Percentiles rank a stretch among this genome's conserved stretches.
These are phyloP conservation scores for Chaetodon auriga DNA, from an alignment of 2,113 vertebrate species.

Conservation along the genomic window DNA sequence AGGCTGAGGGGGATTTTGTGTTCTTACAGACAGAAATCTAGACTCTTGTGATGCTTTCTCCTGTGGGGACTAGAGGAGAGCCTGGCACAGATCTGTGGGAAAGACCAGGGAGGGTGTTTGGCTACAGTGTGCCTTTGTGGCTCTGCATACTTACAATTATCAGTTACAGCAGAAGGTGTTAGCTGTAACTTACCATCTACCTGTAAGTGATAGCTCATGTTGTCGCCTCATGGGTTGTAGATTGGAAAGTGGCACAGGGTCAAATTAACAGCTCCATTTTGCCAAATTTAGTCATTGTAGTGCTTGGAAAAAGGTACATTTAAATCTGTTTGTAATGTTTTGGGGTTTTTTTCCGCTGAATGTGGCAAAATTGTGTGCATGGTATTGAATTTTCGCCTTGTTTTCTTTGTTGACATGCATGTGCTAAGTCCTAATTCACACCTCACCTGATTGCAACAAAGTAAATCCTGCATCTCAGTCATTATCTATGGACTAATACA, in stretches of 20 bases:
- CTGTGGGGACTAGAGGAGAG: background rate
- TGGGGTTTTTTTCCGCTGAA: background rate
- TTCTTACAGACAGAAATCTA: conserved; percentile 14
- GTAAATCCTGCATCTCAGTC: no score
- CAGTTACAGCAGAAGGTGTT: conserved; percentile 8
- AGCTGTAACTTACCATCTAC: background rate
- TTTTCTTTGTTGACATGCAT: background rate
- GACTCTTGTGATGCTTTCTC: conserved; percentile 24
- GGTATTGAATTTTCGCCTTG: background rate
- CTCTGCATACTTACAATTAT: background rate
- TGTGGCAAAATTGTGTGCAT: background rate
- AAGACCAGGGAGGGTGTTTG: background rate
- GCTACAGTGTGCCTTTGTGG: background rate
- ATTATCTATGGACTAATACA: background rate
- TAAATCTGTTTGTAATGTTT: background rate
- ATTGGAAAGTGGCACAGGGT: background rate
- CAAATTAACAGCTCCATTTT: background rate
- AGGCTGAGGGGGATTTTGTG: conserved; percentile 29
- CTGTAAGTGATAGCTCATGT: conserved; percentile 14
- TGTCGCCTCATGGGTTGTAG: background rate
- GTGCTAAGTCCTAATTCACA: background rate
- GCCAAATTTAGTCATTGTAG: background rate
- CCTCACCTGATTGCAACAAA: background rate
- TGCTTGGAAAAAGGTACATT: background rate
- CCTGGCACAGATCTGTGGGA: conserved; percentile 24